Evolutionary conservation across 1,140 invertebrate genomes (phyloP), one percentile per base, ranked within the genome.

Genomic region (Whitmania pigra): DNA sequence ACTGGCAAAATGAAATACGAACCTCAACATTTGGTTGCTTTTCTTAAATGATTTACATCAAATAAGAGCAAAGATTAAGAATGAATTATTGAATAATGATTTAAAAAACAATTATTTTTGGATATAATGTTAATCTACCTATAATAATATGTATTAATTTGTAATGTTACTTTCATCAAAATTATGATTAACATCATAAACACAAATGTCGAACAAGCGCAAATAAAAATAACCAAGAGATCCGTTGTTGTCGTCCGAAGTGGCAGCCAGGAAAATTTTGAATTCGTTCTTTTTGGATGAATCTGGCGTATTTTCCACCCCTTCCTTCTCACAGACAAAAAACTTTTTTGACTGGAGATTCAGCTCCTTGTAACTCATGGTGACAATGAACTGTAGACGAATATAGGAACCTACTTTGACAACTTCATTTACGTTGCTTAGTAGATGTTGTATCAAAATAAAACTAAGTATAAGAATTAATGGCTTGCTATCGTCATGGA

Each of bases 161-260:
- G 11, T 17, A 17, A 27, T 60, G 17, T 22, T 4, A 6, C 27
- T 60, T 5, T 43, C 40, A 43, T 43, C 40, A 43, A 13, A 43
- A 43, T 43, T 43, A 43, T 1, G 0, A 49, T 49, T 49, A 36
- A 36, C 43, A 49, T 11, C 15, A 49, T 49, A 15, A 49, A 49
- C 9, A 11, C 5, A 36, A 36, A 36, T 3, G 31, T 36, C 31
- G 31, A 36, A 36, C 31, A 57, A 25, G 2, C 25, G 20, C 54
- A 57, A 57, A 57, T 20, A 20, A 25, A 57, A 57, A 20, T n/a
- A 57, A 63, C 57, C 57, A 63, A 25, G 29, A 17, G 57, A 63
- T 22, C 57, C 57, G 22, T 63, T 63, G 57, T 63, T 63, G 57
- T 63, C 29, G 57, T 63, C 57, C 57, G 57, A 22, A 22, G 57